phyloP scores from a whole-genome alignment of 2,888 invertebrate genomes.

The Odontothrips loti region DNA sequence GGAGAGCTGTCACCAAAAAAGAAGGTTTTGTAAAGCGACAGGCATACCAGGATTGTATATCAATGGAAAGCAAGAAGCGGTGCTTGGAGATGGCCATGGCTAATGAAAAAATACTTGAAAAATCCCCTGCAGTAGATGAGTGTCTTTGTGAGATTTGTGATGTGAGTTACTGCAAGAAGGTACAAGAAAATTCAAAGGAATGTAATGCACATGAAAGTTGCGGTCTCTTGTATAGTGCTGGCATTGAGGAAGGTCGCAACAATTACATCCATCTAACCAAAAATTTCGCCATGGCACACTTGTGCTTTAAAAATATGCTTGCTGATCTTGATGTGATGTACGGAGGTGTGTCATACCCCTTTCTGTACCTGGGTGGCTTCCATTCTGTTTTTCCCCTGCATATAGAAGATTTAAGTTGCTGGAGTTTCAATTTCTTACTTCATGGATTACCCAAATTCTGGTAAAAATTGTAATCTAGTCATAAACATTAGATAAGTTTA shows the following conservation, averaged over 20 bases:
- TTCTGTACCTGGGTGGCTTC: neutral
- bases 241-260: neutral
- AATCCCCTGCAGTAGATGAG: neutral
- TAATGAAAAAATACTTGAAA: neutral
- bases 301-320: neutral
- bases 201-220: neutral
- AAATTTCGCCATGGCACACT: neutral
- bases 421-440: neutral
- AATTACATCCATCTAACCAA: neutral
- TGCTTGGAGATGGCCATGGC: neutral
- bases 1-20: neutral
- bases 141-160: neutral
- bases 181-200: neutral
- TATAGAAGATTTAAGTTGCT: neutral
- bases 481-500: no score
- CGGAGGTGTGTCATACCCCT: neutral
- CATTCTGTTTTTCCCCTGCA: slow-evolving; percentile 7
- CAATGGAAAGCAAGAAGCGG: neutral
- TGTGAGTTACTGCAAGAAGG: neutral
- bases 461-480: no score
- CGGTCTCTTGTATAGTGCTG: neutral
- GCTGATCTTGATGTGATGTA: neutral
- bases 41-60: neutral
- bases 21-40: neutral
- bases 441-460: slow-evolving; percentile 10